Evolutionary conservation across 2,797 vertebrate genomes (phyloP), one percentile per base, ranked within the genome.

Genomic region (Fundulus diaphanus): DNA sequence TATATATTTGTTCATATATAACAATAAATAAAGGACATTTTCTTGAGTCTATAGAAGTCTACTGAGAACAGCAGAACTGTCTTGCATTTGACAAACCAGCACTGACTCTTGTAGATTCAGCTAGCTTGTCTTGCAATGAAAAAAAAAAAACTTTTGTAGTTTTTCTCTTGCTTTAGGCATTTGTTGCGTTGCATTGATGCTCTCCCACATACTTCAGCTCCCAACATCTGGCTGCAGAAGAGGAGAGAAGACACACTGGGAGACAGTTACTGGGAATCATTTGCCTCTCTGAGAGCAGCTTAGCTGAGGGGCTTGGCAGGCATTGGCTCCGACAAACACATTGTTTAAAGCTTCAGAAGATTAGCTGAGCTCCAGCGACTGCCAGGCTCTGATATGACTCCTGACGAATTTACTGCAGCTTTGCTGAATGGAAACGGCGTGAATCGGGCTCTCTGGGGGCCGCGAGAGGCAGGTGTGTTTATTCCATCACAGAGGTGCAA

Each of bases 291-390:
- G 81, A 81, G 80, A 77, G 67, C 29, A 6, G 79, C 76, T 86
- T 76, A 84, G 80, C 86, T 61, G 69, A 77, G 74, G 72, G 85
- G 79, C 79, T 84, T 84, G 89, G 81, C 87, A 73, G 31, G 63
- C 63, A 29, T 54, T 44, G 70, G 44, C 48, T 80, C 87, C 79
- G 84, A 85, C 91, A 87, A 71, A 74, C 84, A 67, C 85, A 92
- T 91, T 93, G 87, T 92, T 90, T 84, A 84, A 84, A 86, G 90
- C 89, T 82, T 63, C 51, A 66, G 82, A 80, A 92, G 90, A 93
- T 93, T 90, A 93, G 88, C 82, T 74, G 80, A 87, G 84, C 81
- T 76, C 22, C 66, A 52, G 73, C 76, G 56, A 54, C 88, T 92
- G 88, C 81, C 73, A 44, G 84, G 33, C 79, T 1, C 85, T 82